These are phyloP conservation scores for Chlorops oryzae DNA, from an alignment of 1,140 invertebrate species.

Conservation along the genomic window DNA sequence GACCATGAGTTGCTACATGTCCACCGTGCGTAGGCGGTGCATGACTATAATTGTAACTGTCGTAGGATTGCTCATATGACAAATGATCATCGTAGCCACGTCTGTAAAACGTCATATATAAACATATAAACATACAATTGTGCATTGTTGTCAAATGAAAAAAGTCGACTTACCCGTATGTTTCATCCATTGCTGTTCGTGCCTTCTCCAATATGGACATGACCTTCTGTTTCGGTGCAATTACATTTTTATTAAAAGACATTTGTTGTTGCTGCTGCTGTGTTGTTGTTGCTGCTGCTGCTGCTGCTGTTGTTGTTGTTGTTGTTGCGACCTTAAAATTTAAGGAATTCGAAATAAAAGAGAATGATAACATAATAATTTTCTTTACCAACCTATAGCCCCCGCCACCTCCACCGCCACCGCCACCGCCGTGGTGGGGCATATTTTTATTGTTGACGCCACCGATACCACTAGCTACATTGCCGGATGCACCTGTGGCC, in stretches of 20 bases:
- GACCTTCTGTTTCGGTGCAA: conserved; percentile 69
- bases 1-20: conserved; percentile 22
- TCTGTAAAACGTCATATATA: conserved; percentile 16
- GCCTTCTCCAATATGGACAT: conserved; percentile 76
- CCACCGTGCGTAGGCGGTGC: conserved; percentile 11
- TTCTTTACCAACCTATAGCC: too few relatives aligned
- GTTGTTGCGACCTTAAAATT: too few relatives aligned
- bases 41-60: conserved; percentile 35
- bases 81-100: conserved; percentile 41
- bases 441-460: too few relatives aligned
- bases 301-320: neutral
- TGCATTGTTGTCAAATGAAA: too few relatives aligned
- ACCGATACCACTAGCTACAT: neutral
- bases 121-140: neutral
- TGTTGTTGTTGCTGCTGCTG: conserved; percentile 6
- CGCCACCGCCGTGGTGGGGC: too few relatives aligned
- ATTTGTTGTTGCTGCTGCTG: conserved; percentile 21
- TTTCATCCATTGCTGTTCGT: conserved; percentile 70
- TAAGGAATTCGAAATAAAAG: too few relatives aligned
- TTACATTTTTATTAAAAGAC: conserved; percentile 50
- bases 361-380: too few relatives aligned
- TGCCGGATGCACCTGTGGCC: neutral
- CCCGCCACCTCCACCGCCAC: neutral
- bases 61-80: conserved; percentile 35
- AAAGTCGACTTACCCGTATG: conserved; percentile 54